phyloP scores from a whole-genome alignment of 1,140 invertebrate species.

The Solenopsis fugax region DNA sequence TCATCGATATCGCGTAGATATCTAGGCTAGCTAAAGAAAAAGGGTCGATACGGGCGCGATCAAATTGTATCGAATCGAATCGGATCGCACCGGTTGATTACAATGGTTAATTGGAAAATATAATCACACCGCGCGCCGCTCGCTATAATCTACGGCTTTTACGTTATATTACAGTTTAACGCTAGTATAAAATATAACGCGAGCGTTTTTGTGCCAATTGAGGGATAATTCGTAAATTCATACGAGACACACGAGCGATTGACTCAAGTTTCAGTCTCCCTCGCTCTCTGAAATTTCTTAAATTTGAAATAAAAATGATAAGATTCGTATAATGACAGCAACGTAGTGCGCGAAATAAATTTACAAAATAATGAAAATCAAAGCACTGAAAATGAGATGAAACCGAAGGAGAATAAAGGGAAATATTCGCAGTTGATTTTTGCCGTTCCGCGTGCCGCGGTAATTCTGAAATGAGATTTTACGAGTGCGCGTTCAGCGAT shows the following conservation, averaged over 20 bases:
- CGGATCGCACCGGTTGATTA: slow-evolving; percentile 44
- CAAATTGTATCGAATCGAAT: slow-evolving; percentile 22
- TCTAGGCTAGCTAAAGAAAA: slow-evolving; percentile 31
- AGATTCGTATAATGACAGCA: neutral
- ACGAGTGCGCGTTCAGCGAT: slow-evolving; percentile 52
- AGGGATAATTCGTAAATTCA: neutral
- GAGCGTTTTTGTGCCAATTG: neutral
- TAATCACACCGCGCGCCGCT: slow-evolving; percentile 33
- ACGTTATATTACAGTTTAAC: slow-evolving; percentile 50
- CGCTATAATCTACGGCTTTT: slow-evolving; percentile 49
- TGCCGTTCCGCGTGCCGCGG: slow-evolving; percentile 18
- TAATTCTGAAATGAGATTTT: slow-evolving; percentile 56
- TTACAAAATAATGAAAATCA: slow-evolving; percentile 18
- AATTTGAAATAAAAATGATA: neutral
- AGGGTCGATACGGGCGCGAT: slow-evolving; percentile 34
- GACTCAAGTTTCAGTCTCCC: slow-evolving; percentile 1
- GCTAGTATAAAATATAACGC: slow-evolving; percentile 18
- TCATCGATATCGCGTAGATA: slow-evolving; percentile 58
- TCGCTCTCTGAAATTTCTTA: neutral
- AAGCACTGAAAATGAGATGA: neutral
- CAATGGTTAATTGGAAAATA: slow-evolving; percentile 62
- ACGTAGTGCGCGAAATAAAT: slow-evolving; percentile 5
- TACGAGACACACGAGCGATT: neutral
- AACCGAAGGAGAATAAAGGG: slow-evolving; percentile 6
- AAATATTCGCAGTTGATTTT: slow-evolving; percentile 56